Evolutionary conservation across 2,888 invertebrate genomes (phyloP), one percentile per base, ranked within the genome.

Genomic region (Lasioglossum malachurum): DNA sequence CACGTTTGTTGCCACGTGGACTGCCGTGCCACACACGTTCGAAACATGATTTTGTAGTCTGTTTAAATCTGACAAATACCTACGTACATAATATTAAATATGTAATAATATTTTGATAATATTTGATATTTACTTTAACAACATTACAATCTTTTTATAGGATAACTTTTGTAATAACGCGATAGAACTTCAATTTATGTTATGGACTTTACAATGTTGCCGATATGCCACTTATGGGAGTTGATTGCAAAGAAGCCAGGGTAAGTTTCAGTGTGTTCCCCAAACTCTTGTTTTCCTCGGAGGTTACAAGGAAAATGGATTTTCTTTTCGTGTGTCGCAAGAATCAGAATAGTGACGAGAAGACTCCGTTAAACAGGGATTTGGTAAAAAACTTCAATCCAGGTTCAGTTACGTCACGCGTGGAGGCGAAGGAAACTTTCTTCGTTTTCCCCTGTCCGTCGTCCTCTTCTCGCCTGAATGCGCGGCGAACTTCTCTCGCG

Each of bases 331-430:
- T 16, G 27, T 27, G 27, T 12, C 60, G 27, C 27, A n/a, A 2
- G 14, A 74, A 86, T 86, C 75, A 71, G 44, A 82, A 83, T 73
- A 71, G 19, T 71, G 75, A 60, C 71, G 67, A 80, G 46, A 31
- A 12, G 71, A 27, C 78, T 53, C 71, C 49, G 67, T 79, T 81
- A 75, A 79, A 73, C 60, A 38, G 27, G 81, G 53, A 82, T 83
- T 69, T 78, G 69, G 69, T 78, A 73, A 78, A 71, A 82, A 79
- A 49, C 38, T 57, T 74, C 46, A 80, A 49, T 84, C 83, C 84
- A 69, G 38, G 73, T 75, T 31, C 78, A 83, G 88, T 90, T 86
- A 79, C 78, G 81, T 89, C 85, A 84, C 79, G 76, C 80, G 78
- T 76, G 38, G n/a, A 44, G 46, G 23, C 46, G 46, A 19, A 49